Evolutionary conservation across 2,797 vertebrate species (phyloP), one percentile per base, ranked within the genome.

Genomic region (Meda fulgida): DNA sequence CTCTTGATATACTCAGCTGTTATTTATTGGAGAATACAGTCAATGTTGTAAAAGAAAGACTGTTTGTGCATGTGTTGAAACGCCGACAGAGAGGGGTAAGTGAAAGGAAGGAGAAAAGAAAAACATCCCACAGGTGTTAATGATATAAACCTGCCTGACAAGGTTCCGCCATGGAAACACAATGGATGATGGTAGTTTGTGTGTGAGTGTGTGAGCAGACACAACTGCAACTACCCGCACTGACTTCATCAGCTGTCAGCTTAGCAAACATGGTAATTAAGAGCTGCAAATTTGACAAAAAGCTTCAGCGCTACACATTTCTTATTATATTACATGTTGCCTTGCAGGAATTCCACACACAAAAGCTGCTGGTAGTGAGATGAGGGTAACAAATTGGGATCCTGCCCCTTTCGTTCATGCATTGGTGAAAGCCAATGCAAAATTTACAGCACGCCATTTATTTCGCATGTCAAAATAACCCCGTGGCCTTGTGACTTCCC

Each of bases 241-340:
- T 83, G 84, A 60, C 90, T 91, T 86, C 88, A 89, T 86, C 87
- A 88, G 84, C 86, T 93, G 91, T 94, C 94, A 93, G 87, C 83
- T 87, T 88, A 78, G 86, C 89, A 92, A 91, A 91, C 91, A 71
- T 65, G 89, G 91, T 95, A 95, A 95, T 96, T 94, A 95, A 95
- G 93, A 94, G 94, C 91, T 89, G 89, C 89, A 91, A 90, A 87
- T 93, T 92, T 91, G 93, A 94, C 92, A 93, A 90, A 48, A 93
- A 90, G 90, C 90, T 90, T 87, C 88, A 85, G 81, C 65, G 92
- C 94, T 88, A 94, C 93, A 96, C 94, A 95, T 95, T 93, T 95
- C 93, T 95, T 94, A 95, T 94, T 95, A 93, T 94, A 94, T 96
- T 95, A 95, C 78, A 80, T n/a, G 63, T 21, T 51, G 13, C 90